Evolutionary conservation across 2,113 vertebrate species (phyloP), one percentile per base, ranked within the genome.

Genomic region (Channa argus): DNA sequence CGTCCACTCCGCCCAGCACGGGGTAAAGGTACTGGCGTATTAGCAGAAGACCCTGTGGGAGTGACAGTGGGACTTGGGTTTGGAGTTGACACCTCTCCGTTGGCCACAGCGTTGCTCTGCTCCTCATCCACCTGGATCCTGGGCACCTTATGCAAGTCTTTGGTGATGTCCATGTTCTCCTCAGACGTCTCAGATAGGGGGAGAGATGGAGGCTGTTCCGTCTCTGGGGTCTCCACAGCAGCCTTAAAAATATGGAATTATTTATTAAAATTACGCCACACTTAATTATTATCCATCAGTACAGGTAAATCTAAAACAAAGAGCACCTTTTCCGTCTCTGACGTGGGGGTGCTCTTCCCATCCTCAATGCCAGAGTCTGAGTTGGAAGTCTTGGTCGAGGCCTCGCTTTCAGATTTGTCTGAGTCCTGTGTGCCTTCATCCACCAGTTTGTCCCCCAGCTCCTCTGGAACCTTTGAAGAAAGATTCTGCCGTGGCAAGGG

Each of bases 311-410:
- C 1, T 34, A 24, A 36, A 66, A 15, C 1, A 38, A 71, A 49
- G 1, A 5, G 9, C 43, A 91, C 84, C 84, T 94, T 94, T n/a
- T 89, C 82, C 8, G 92, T 93, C 66, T 94, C 93, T 0, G 87
- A 88, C 0, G 92, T 88, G 0, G 84, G 91, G 2, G 80, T 86
- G 0, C 44, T 91, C 51, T 93, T 93, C 39, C 90, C 90, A 6
- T 94, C 93, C 60, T 96, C 94, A 0, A 86, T 92, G 15, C 92
- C 94, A 0, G 85, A 93, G 37, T 94, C 92, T 0, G 86, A 93
- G 84, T 83, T 90, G 45, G 80, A 73, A 5, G 84, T 63, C 79
- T 96, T 95, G 7, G 86, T 81, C 1, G 93, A 87, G 33, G 71
- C 86, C 53, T 93, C 92, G 1, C 90, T 94, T 61, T 94, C 93